Conservation (phyloP, 2,797 vertebrate genomes). For the Fundulus diaphanus region DNA sequence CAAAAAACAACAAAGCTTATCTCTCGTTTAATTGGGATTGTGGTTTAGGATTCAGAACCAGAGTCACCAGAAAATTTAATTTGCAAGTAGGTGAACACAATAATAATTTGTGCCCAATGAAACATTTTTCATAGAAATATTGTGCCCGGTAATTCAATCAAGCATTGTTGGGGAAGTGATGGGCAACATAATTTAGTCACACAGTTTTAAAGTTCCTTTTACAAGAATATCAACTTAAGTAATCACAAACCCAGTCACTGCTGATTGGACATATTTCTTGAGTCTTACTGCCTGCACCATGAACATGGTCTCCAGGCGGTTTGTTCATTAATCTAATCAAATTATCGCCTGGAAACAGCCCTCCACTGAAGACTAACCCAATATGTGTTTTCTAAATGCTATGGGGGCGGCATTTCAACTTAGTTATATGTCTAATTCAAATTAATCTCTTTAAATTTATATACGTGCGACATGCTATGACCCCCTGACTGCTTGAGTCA, state of each 20-base stretch:
- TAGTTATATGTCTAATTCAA: slow-evolving; percentile 37
- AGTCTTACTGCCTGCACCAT: slow-evolving; percentile 41
- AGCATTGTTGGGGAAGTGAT: background rate
- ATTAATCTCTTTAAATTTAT: background rate
- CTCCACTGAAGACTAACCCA: slow-evolving; percentile 41
- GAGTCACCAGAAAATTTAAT: too few relatives aligned
- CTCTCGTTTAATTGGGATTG: too few relatives aligned
- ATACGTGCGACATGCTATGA: too few relatives aligned
- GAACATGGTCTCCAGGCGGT: slow-evolving; percentile 28
- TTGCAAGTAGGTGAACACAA: too few relatives aligned
- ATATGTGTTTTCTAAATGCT: slow-evolving; percentile 47
- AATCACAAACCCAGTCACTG: slow-evolving; percentile 17
- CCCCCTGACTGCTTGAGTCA: too few relatives aligned
- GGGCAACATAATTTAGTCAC: background rate
- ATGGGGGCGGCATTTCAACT: slow-evolving; percentile 49
- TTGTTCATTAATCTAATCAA: too few relatives aligned
- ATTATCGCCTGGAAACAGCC: slow-evolving; percentile 37
- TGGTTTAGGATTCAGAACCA: too few relatives aligned
- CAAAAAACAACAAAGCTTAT: too few relatives aligned
- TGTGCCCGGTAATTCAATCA: background rate
- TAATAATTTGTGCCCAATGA: background rate
- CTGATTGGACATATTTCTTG: slow-evolving; percentile 41
- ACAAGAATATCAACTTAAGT: slow-evolving; percentile 3
- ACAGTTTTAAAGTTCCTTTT: background rate
- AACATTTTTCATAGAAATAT: background rate